phyloP scores from a whole-genome alignment of 2,797 vertebrate genomes.

The Pristis pectinata region DNA sequence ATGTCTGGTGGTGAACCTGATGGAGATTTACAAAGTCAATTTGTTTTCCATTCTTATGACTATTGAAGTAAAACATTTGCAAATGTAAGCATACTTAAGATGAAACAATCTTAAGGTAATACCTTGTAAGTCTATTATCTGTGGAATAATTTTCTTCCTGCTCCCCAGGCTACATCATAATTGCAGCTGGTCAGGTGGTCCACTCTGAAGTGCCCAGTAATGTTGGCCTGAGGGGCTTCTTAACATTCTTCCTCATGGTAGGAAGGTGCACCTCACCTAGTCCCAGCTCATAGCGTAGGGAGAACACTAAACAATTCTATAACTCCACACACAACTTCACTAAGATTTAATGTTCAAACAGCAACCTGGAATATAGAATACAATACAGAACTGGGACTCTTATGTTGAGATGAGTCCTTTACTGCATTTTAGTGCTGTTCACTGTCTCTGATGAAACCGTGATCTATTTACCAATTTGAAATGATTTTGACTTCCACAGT shows the following conservation, averaged over 20 bases:
- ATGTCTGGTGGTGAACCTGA: slow-evolving; percentile 72
- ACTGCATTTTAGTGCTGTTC: not conserved
- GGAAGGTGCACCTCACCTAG: not conserved
- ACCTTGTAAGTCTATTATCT: not conserved
- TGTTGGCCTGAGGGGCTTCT: not conserved
- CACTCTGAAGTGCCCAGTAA: not conserved
- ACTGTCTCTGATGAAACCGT: not conserved
- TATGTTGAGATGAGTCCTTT: not conserved
- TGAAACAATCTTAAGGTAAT: not conserved
- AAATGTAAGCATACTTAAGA: not conserved
- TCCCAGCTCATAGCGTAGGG: not conserved
- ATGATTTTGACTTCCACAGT: not conserved
- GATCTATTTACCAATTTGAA: not conserved
- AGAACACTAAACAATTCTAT: not conserved
- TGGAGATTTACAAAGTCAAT: not conserved
- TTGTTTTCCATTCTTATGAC: not conserved
- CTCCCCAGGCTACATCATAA: not conserved
- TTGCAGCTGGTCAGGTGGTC: not conserved
- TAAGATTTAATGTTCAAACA: not conserved
- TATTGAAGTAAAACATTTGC: not conserved
- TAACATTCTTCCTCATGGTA: no score
- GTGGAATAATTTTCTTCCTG: not conserved
- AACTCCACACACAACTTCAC: not conserved
- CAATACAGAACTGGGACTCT: not conserved
- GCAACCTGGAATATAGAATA: not conserved